phyloP scores from a whole-genome alignment of 2,888 invertebrate genomes.

The Dolichopus griseipennis region DNA sequence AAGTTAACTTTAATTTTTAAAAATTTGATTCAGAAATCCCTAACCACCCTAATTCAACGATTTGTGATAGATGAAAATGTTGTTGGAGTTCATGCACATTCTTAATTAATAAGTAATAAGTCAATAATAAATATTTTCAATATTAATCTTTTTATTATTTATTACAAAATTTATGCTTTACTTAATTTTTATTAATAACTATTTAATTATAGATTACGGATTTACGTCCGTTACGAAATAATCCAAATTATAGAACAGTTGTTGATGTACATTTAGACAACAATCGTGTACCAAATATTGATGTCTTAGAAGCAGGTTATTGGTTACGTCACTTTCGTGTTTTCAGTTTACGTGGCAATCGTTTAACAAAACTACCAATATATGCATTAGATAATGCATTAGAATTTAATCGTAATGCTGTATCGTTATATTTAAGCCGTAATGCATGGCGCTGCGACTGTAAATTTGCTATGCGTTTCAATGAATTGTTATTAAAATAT shows the following conservation, averaged over 20 bases:
- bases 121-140: not conserved
- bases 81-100: no score
- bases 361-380: conserved; percentile 63
- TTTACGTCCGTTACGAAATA: conserved; percentile 58
- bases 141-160: not conserved
- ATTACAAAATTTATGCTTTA: conserved; percentile 8
- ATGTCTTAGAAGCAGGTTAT: conserved; percentile 63
- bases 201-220: conserved; percentile 50
- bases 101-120: conserved; percentile 12
- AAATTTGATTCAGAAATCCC: no score
- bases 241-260: conserved; percentile 57
- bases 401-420: conserved; percentile 60
- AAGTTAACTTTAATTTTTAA: no score
- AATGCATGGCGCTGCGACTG: conserved; percentile 83
- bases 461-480: conserved; percentile 66
- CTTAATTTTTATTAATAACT: no score
- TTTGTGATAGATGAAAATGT: no score
- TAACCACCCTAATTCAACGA: no score
- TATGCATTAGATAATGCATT: conserved; percentile 73
- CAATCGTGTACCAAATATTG: conserved; percentile 59
- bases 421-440: conserved; percentile 58
- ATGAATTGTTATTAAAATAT: conserved; percentile 57
- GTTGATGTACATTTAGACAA: conserved; percentile 68
- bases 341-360: conserved; percentile 66
- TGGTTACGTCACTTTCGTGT: conserved; percentile 71